A percentile compares a stretch with the other conserved stretches of the same genome.
Conservation (phyloP, 2,888 invertebrate species). For the Monopis laevigella region DNA sequence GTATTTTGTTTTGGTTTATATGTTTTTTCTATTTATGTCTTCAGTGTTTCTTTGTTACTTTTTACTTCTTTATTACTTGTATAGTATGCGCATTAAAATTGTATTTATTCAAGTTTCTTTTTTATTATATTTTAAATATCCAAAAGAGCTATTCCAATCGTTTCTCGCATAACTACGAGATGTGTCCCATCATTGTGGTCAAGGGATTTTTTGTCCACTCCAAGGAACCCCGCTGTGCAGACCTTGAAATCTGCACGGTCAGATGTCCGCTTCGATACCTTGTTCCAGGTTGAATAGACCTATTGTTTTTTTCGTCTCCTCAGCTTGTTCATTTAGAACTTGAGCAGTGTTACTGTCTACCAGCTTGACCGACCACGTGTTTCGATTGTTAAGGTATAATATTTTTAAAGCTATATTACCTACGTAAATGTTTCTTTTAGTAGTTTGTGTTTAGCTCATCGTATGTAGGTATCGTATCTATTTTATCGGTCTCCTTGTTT, state of each 20-base stretch:
- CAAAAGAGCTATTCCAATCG: too few species aligned
- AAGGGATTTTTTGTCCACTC: constrained; percentile 25
- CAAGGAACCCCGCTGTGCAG: constrained; percentile 42
- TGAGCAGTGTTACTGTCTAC: constrained; percentile 11
- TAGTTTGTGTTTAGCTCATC: too few species aligned
- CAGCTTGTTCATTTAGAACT: constrained; percentile 7
- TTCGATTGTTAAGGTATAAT: not conserved
- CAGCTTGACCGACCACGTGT: constrained; percentile 7
- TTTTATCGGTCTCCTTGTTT: too few species aligned
- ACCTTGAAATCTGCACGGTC: constrained; percentile 35
- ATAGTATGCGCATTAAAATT: too few species aligned
- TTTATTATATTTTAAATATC: too few species aligned
- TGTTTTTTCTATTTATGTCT: constrained; percentile 1
- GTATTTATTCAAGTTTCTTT: too few species aligned
- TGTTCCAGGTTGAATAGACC: constrained; percentile 8
- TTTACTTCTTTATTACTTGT: too few species aligned
- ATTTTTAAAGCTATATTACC: too few species aligned
- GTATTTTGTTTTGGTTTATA: not conserved
- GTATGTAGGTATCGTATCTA: too few species aligned
- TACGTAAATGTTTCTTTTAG: too few species aligned
- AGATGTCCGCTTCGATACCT: constrained; percentile 33
- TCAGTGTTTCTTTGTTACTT: not conserved
- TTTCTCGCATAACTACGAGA: not conserved
- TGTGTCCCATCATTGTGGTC: constrained; percentile 2
- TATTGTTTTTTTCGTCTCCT: constrained; percentile 7